Percentiles rank a stretch among this genome's conserved stretches.
Evolutionary conservation across 2,888 invertebrate genomes (phyloP).

Genomic region (Sepiola atlantica): DNA sequence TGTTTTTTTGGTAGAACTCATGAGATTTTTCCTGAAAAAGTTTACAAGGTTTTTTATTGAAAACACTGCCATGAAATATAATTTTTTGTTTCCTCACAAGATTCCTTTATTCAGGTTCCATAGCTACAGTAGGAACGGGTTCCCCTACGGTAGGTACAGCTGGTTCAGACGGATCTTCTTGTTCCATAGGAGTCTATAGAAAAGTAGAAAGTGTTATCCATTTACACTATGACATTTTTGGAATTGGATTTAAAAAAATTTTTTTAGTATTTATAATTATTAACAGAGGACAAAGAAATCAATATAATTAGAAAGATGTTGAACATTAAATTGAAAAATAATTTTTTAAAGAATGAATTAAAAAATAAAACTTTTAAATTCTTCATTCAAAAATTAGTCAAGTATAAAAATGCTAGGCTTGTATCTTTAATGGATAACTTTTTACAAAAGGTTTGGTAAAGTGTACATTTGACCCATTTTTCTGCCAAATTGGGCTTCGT

Average conservation of each 20-base stretch:
- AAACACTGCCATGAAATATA: neutral
- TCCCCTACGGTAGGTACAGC: neutral
- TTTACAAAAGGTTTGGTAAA: no score
- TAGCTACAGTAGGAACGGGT: neutral
- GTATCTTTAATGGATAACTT: no score
- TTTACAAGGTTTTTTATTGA: neutral
- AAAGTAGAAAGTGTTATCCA: neutral
- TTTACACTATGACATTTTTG: no score
- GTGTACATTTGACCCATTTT: no score
- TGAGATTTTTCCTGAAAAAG: neutral
- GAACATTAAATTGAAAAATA: no score
- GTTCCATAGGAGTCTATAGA: conserved; percentile 37
- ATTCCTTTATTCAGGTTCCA: conserved; percentile 41
- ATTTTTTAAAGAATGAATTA: no score
- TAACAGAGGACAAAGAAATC: neutral
- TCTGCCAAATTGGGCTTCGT: no score
- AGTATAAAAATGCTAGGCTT: no score
- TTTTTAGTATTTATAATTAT: neutral
- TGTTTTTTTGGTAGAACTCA: neutral
- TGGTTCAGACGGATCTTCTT: neutral
- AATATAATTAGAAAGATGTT: neutral
- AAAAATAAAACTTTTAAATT: no score
- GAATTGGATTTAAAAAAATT: no score
- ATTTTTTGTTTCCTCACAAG: neutral
- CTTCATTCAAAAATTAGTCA: no score